Base-by-base conservation (phyloP, 2,797 vertebrate species). In the Sebastes cheni region DNA sequence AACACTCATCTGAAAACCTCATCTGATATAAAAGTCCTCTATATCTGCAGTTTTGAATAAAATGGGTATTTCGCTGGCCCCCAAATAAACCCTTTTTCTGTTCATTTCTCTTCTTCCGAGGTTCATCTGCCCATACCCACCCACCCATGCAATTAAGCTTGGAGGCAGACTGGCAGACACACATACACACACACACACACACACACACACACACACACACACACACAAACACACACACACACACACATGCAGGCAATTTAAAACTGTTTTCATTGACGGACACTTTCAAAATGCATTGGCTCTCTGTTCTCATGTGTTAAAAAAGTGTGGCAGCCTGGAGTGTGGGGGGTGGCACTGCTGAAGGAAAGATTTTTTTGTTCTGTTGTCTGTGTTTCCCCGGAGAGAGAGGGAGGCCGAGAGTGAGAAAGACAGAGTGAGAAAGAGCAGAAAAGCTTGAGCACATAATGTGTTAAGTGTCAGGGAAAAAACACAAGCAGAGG, bases 381-480 rank as follows among this genome's bases (percentile, higher is more conserved):
- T 79, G 65, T 81, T 83, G 71, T 85, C 30, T 70, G 39, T 18
- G 25, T 89, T 85, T 80, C 88, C 80, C 83, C n/a, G 8, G 86
- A 89, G 89, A 88, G 81, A 77, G 85, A 71, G 71, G 22, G 74
- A 81, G 46, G 62, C 42, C 30, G 55, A 61, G 29, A 61, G 29
- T 70, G 73, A 77, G 42, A 50, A 18, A 46, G 42, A 46, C 42
- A 56, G 67, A 58, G 60, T 75, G 79, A 62, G 60, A 77, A 67
- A 54, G 30, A 58, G 42, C 60, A 72, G 39, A 77, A 70, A 59
- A 67, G 76, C 69, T 75, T 86, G 27, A 83, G 36, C 71, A 84
- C 75, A 78, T 84, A 77, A 85, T 82, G 83, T 84, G 83, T 84
- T 85, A 88, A 87, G 75, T 81, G 88, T 83, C 79, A 79, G 67